Base-by-base conservation (phyloP, 2,797 vertebrate species). In the Anguilla anguilla region DNA sequence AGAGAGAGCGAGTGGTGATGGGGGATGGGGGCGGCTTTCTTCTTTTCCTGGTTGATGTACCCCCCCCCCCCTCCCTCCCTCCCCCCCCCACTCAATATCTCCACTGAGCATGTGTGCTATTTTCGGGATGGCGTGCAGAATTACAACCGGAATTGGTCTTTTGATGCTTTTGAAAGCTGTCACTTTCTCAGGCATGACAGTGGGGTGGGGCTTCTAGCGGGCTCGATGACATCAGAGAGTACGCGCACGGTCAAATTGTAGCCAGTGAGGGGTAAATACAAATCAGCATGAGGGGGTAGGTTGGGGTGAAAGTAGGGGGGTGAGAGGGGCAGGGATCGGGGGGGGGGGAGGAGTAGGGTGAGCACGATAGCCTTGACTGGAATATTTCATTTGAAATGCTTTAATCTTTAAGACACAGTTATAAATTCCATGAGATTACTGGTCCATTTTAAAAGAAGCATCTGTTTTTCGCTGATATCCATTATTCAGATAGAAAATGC, bases 131-230 rank as follows among this genome's bases (percentile, higher is more conserved):
- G 28, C 35, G n/a, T 39, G 72, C 72, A 77, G 31, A 19, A 39
- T 22, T 61, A 85, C 22, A 43, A 84, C 51, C 83, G 22, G 3
- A 59, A 17, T 85, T 39, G 83, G 39, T 85, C 83, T 85, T 55
- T 19, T 59, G 51, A 51, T 11, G 10, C 25, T 6, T 83, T 11
- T 85, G n/a, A 35, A 84, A 85, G 83, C 53, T 85, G 5, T 61
- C 31, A 77, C 72, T 39, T 1, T 77, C 83, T 35, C 53, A 39
- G 55, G n/a, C 17, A 59, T 3, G 51, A 25, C 6, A 25, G 43
- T 11, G 51, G 72, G 51, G 72, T 15, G 69, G 43, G 31, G 51
- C 61, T 67, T 25, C 22, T 7, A 7, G 61, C 5, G 0, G 61
- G 69, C 69, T 31, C 6, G 2, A 72, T 72, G 69, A 72, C 31